phyloP scores from a whole-genome alignment of 2,797 vertebrate genomes.

The Heliangelus exortis region DNA sequence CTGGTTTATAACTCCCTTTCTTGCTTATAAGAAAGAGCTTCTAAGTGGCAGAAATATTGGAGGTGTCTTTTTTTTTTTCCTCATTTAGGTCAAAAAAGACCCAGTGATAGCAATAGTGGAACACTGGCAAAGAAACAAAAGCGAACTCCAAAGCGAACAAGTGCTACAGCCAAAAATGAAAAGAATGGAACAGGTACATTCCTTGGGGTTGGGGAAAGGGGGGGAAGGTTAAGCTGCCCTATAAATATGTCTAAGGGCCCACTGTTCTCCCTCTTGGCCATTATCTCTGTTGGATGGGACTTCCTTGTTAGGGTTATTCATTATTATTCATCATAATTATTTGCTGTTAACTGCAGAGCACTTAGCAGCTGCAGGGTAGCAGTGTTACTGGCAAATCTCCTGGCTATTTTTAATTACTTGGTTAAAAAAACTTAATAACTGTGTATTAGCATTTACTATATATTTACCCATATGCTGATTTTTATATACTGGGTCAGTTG shows the following conservation, averaged over 20 bases:
- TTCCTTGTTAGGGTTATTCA: background rate
- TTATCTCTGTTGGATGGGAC: background rate
- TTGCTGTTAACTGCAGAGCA: background rate
- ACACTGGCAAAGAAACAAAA: conserved; percentile 92
- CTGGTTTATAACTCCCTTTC: background rate
- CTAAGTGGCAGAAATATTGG: background rate
- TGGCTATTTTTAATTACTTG: background rate
- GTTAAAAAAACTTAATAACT: background rate
- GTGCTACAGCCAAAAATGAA: conserved; percentile 84
- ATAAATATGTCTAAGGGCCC: rapidly evolving
- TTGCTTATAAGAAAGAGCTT: background rate
- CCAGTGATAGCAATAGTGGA: conserved; percentile 83
- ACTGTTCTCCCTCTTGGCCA: rapidly evolving
- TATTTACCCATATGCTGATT: background rate
- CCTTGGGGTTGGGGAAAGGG: background rate
- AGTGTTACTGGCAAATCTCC: background rate
- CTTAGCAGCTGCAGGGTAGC: background rate
- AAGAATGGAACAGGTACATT: conserved; percentile 92
- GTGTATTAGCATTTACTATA: background rate
- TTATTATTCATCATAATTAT: background rate
- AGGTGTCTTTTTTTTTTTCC: background rate
- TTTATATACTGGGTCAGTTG: background rate
- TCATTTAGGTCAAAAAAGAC: conserved; percentile 88
- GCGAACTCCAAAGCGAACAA: conserved; percentile 91
- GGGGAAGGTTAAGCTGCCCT: background rate